Evolutionary conservation across 2,113 vertebrate species (phyloP).

Genomic region (Sminthopsis crassicaudata): DNA sequence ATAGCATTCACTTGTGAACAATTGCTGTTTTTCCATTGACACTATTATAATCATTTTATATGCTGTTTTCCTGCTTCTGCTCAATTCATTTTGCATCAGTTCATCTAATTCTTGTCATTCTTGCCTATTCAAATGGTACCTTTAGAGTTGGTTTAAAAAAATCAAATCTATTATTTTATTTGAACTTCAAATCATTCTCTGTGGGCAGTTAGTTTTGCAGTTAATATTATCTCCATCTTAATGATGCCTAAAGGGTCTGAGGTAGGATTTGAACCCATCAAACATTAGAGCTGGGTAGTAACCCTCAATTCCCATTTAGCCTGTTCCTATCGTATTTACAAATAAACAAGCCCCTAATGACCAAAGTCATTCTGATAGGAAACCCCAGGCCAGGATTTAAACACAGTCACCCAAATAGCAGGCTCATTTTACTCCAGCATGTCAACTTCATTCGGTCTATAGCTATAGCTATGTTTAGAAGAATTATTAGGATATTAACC

Average conservation of each 20-base stretch:
- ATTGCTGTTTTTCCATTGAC: not conserved
- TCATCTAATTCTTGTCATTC: not conserved
- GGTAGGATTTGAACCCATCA: not conserved
- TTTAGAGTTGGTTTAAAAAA: not conserved
- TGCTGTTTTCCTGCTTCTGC: not conserved
- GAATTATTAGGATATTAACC: not conserved
- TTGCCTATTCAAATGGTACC: not conserved
- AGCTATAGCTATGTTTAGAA: not conserved
- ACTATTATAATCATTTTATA: not conserved
- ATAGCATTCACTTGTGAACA: not conserved
- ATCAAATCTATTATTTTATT: not conserved
- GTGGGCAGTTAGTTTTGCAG: not conserved
- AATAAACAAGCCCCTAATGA: not conserved
- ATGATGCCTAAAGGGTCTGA: not conserved
- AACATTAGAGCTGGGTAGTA: not conserved
- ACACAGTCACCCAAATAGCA: not conserved
- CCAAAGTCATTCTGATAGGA: not conserved
- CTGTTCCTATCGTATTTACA: not conserved
- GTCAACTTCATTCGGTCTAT: not conserved
- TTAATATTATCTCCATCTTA: not conserved
- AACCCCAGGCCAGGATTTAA: not conserved
- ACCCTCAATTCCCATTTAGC: not conserved
- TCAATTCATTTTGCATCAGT: not conserved
- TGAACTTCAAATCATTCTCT: not conserved
- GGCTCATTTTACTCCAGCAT: not conserved